A percentile compares a stretch with the other conserved stretches of the same genome.
Evolutionary conservation across 2,888 invertebrate genomes (phyloP).

Genomic region (Enchytraeus crypticus): DNA sequence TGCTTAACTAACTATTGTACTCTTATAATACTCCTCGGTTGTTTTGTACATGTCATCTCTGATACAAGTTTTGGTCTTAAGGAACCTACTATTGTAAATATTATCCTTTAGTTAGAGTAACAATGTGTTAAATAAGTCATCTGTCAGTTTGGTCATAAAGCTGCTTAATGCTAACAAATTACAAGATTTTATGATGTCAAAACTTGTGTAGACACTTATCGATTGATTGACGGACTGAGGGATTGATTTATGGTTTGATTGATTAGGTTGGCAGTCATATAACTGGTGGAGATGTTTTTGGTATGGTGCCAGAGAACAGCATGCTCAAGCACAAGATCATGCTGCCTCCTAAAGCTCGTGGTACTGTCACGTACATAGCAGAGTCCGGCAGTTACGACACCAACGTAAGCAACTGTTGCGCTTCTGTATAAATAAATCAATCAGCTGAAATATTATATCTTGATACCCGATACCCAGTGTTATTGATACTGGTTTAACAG

Average conservation of each 20-base stretch:
- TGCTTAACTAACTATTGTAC: too few species aligned
- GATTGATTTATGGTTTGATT: background rate
- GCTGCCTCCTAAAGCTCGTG: constrained; percentile 85
- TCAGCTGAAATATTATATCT: too few species aligned
- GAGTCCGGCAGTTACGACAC: constrained; percentile 82
- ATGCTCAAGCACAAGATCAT: constrained; percentile 94
- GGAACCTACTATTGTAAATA: too few species aligned
- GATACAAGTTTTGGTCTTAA: too few species aligned
- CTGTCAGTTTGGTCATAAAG: too few species aligned
- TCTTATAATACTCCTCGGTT: too few species aligned
- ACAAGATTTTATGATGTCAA: background rate
- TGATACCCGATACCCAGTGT: too few species aligned
- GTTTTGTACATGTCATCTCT: too few species aligned
- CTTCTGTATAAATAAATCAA: too few species aligned
- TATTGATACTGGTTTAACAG: too few species aligned
- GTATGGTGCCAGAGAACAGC: constrained; percentile 90
- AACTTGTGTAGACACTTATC: background rate
- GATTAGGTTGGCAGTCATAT: constrained; percentile 85
- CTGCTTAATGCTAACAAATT: background rate
- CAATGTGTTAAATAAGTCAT: too few species aligned
- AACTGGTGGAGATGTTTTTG: constrained; percentile 95
- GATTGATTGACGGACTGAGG: background rate
- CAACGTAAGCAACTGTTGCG: constrained; percentile 63
- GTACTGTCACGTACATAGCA: constrained; percentile 90
- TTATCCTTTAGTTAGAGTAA: too few species aligned